Evolutionary conservation across 1,140 invertebrate species (phyloP), one percentile per base, ranked within the genome.

Genomic region (Drosophila nigrodunni): DNA sequence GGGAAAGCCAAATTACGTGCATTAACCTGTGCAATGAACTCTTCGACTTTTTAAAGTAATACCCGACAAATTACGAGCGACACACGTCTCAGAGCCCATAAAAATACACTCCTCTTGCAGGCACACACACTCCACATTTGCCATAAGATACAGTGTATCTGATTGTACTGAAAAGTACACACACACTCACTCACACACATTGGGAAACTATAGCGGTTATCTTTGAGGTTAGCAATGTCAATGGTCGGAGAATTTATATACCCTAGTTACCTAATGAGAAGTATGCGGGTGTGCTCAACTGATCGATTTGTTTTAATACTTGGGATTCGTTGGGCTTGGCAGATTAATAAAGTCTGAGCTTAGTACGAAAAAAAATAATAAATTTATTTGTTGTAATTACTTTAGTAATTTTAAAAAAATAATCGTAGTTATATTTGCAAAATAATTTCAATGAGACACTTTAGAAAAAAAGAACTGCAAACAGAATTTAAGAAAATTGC

Each of bases 21-120:
- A 65, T 66, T 39, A 77, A 83, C 81, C 81, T 83, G 81, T 83
- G 80, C 74, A 80, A 80, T 74, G 81, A 83, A 83, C 81, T 80
- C n/a, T 50, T 37, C 35, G 43, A 39, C 34, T 2, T 10, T 11
- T 35, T 41, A 39, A 43, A 43, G 13, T 70, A 78, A 60, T 82
- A 74, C 49, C 77, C 80, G 61, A 67, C 65, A 76, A 85, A 85
- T 80, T 77, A 80, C 74, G 73, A 50, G 57, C 57, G 77, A 69
- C 65, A 71, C 81, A 83, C 77, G 81, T 83, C 73, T 69, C 67
- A 34, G 57, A 61, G 52, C 61, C 62, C 81, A 83, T 85, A 83
- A 83, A 83, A 34, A 30, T 11, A n/a, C 13, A 34, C 25, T 25
- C 47, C 18, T 11, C 47, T 30, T 25, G 11, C 78, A 79, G 66